phyloP scores from a whole-genome alignment of 1,140 invertebrate genomes.

The Vollenhovia emeryi region DNA sequence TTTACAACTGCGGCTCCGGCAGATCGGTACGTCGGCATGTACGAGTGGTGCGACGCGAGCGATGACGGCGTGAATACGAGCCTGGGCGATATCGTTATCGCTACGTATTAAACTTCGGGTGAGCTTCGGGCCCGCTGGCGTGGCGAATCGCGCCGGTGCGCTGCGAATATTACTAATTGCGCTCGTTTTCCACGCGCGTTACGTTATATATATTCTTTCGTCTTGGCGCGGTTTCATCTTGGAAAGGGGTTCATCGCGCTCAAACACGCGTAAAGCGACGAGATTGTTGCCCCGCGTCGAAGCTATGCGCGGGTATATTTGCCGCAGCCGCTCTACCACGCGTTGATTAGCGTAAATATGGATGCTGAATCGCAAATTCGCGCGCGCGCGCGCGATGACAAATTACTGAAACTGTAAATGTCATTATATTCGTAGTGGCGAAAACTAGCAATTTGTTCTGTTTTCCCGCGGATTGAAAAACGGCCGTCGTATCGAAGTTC shows the following conservation, averaged over 20 bases:
- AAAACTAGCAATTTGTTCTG: constrained; percentile 37
- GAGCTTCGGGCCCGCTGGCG: constrained; percentile 8
- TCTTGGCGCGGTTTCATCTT: neutral
- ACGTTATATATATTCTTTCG: constrained; percentile 22
- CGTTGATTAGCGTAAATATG: constrained; percentile 56
- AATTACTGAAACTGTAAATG: constrained; percentile 56
- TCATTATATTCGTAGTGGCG: constrained; percentile 41
- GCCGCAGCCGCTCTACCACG: constrained; percentile 18
- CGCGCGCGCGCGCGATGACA: constrained; percentile 3
- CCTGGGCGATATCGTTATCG: constrained; percentile 68
- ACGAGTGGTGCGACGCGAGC: neutral
- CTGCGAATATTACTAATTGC: constrained; percentile 30
- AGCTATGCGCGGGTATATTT: constrained; percentile 9
- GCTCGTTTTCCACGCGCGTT: neutral
- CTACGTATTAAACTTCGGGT: constrained; percentile 59
- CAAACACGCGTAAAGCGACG: neutral
- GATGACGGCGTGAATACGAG: constrained; percentile 32
- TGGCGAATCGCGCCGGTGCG: constrained; percentile 11
- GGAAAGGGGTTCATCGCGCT: neutral
- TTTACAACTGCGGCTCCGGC: constrained; percentile 78
- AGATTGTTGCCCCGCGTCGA: constrained; percentile 1
- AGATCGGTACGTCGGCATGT: constrained; percentile 71
- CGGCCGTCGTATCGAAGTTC: constrained; percentile 25
- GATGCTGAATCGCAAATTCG: constrained; percentile 24
- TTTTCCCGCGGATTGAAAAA: constrained; percentile 29